Evolutionary conservation across 1,140 invertebrate genomes (phyloP).

Genomic region (Campoletis sonorensis): DNA sequence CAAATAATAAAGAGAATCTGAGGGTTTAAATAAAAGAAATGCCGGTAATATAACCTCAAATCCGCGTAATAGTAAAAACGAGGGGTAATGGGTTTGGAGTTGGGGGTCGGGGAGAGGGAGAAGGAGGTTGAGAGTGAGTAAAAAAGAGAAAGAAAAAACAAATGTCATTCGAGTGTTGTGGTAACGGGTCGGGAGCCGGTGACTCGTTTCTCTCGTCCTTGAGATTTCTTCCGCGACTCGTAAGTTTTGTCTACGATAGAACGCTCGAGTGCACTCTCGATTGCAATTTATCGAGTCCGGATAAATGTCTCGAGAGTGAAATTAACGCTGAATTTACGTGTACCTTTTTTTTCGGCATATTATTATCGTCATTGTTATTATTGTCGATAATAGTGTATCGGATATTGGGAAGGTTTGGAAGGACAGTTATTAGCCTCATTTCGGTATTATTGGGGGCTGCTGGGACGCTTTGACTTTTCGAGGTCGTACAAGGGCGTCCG

Average conservation of each 20-base stretch:
- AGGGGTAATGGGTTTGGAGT: too few relatives aligned
- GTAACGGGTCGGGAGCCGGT: constrained; percentile 56
- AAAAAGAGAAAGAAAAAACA: constrained; percentile 30
- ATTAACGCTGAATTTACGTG: too few relatives aligned
- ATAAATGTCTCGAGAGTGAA: background rate
- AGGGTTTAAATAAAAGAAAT: too few relatives aligned
- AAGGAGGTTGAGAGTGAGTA: too few relatives aligned
- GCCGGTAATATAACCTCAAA: too few relatives aligned
- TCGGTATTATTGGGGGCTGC: background rate
- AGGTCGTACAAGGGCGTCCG: background rate
- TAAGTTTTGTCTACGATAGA: constrained; percentile 29
- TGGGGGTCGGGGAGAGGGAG: background rate
- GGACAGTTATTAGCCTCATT: background rate
- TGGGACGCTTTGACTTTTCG: background rate
- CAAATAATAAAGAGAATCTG: too few relatives aligned
- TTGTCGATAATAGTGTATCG: too few relatives aligned
- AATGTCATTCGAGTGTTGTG: constrained; percentile 69
- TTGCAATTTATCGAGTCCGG: background rate
- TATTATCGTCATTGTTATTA: too few relatives aligned
- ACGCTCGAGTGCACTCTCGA: background rate
- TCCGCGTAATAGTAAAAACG: too few relatives aligned
- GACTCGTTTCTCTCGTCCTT: constrained; percentile 57
- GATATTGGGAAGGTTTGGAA: too few relatives aligned
- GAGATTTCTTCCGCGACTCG: constrained; percentile 28
- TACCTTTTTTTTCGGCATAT: too few relatives aligned